These are phyloP conservation scores for Dione juno DNA, from an alignment of 2,888 invertebrate species.

Conservation along the genomic window DNA sequence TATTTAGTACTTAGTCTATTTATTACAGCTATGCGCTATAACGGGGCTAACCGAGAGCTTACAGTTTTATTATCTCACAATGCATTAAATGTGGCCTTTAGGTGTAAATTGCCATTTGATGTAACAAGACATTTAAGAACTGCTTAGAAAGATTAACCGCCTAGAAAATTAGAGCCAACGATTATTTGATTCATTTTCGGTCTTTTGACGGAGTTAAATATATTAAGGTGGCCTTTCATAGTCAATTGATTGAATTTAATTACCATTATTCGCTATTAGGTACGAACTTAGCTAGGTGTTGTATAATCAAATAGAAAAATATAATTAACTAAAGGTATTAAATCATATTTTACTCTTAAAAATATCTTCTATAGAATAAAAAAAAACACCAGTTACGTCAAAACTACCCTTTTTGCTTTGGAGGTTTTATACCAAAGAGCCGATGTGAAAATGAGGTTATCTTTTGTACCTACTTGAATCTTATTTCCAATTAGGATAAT, in stretches of 20 bases:
- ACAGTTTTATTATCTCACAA: conserved; percentile 42
- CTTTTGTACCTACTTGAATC: conserved; percentile 23
- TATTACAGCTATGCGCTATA: conserved; percentile 37
- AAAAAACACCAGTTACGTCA: conserved; percentile 20
- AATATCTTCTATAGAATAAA: neutral
- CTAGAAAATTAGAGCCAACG: too few species aligned
- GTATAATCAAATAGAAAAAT: neutral
- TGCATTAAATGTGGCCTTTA: conserved; percentile 35
- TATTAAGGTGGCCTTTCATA: neutral
- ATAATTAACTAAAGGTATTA: neutral
- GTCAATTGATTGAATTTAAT: neutral
- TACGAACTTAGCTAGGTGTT: neutral
- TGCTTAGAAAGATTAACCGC: neutral
- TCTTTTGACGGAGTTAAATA: neutral
- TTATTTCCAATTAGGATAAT: conserved; percentile 28
- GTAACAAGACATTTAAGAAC: conserved; percentile 16
- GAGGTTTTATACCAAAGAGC: conserved; percentile 23
- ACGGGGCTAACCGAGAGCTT: conserved; percentile 43
- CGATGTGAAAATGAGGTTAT: conserved; percentile 25
- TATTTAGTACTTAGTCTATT: conserved; percentile 32
- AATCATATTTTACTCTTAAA: neutral
- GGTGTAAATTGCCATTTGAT: conserved; percentile 28
- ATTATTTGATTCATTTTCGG: too few species aligned
- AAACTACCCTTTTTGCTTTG: conserved; percentile 24
- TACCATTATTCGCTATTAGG: neutral